Evolutionary conservation across 2,888 invertebrate species (phyloP).

Genomic region (Nesidiocoris tenuis): DNA sequence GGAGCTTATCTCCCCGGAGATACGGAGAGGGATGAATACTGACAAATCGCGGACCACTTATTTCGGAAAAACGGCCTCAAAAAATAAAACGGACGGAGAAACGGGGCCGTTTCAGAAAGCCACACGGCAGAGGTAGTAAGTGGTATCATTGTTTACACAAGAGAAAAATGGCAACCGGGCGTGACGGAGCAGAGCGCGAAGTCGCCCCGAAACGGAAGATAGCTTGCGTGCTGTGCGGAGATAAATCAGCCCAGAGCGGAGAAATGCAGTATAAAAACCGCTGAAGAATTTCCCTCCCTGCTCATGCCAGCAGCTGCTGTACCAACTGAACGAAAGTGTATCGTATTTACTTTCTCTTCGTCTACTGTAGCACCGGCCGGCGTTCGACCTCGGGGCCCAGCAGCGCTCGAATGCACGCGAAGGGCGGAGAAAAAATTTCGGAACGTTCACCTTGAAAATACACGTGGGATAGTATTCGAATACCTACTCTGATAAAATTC

Average conservation of each 20-base stretch:
- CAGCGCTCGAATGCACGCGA: background rate
- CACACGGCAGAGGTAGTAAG: conserved; percentile 33
- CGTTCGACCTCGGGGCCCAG: background rate
- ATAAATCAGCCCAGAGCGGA: conserved; percentile 24
- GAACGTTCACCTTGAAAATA: too few relatives aligned
- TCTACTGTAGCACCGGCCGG: background rate
- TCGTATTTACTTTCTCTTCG: background rate
- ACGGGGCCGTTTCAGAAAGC: conserved; percentile 10
- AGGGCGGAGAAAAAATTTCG: background rate
- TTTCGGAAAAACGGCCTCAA: conserved; percentile 27
- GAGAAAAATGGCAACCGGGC: conserved; percentile 37
- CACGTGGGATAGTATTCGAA: too few relatives aligned
- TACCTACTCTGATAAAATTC: too few relatives aligned
- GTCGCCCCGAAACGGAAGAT: conserved; percentile 33
- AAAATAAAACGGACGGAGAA: background rate
- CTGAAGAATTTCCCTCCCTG: conserved; percentile 17
- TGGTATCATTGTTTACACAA: conserved; percentile 42
- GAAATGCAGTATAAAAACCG: conserved; percentile 17
- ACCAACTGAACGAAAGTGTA: background rate
- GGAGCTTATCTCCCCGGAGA: background rate
- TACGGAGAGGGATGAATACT: conserved; percentile 20
- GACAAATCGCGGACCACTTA: conserved; percentile 37
- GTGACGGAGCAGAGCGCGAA: conserved; percentile 31
- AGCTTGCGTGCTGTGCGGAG: conserved; percentile 35
- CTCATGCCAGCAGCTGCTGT: background rate